Evolutionary conservation across 2,797 vertebrate species (phyloP).

Genomic region (Basileuterus tristriatus): DNA sequence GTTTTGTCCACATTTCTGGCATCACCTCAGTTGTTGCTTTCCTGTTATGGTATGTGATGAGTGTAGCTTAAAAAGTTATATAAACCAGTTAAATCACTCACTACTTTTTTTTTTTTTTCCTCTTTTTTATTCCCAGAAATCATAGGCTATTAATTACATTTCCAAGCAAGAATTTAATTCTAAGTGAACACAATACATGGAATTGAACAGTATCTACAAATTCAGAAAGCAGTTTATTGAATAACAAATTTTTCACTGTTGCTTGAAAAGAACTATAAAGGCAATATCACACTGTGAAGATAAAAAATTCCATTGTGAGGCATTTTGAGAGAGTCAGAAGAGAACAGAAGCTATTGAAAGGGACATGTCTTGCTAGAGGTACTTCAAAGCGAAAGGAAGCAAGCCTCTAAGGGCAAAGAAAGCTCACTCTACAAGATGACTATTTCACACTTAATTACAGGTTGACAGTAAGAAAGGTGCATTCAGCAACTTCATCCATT

Average conservation of each 20-base stretch:
- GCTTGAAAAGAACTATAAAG: slow-evolving; percentile 7
- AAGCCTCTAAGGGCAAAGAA: background rate
- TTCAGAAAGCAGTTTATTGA: slow-evolving; percentile 25
- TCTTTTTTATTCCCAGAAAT: background rate
- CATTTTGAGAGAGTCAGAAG: background rate
- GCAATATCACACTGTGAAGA: background rate
- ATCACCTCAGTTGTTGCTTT: background rate
- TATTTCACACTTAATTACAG: slow-evolving; percentile 8
- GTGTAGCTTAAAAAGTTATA: background rate
- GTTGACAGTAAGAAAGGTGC: background rate
- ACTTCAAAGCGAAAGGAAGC: slow-evolving; percentile 21
- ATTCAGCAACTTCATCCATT: background rate
- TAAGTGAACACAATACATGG: background rate
- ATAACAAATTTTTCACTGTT: slow-evolving; percentile 30
- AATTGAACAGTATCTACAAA: background rate
- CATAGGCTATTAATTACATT: background rate
- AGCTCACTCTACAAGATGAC: background rate
- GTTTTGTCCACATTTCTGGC: background rate
- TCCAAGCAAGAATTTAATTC: background rate
- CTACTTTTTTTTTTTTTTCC: background rate
- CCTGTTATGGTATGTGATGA: background rate
- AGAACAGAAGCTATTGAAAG: background rate
- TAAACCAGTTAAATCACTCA: background rate
- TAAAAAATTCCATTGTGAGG: background rate
- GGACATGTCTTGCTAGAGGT: background rate